Base-by-base conservation (phyloP, 2,888 invertebrate species). In the Drosophila heteroneura region DNA sequence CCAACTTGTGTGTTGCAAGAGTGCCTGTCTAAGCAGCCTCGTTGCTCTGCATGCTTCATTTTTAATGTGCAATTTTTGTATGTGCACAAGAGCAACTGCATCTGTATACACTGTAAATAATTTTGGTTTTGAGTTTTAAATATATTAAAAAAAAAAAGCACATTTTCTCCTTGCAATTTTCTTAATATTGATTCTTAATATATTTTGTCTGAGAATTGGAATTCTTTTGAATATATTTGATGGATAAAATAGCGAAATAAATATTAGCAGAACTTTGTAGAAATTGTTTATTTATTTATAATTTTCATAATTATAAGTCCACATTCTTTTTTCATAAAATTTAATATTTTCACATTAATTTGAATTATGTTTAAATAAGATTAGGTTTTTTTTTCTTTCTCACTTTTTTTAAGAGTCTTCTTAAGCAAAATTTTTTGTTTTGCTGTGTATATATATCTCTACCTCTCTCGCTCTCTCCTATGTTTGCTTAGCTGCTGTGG, bases 401-500 rank as follows among this genome's bases (percentile, higher is more conserved):
- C n/a, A 3, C 19, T 41, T 41, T 44, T 41, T 44, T 44, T n/a
- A 3, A 1, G 3, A 2, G 12, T n/a, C n/a, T n/a, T n/a, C n/a
- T 44, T 44, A 35, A 35, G 0, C 14, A 14, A 12, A 1, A 22
- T 44, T 22, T 12, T 39, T 37, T 57, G 2, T n/a, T 32, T 39
- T 5, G 0, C 22, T 32, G 44, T 58, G 58, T 26, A 44, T 9
- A 6, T 22, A 6, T 22, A 6, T 16, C n/a, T 44, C 5, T 39
- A 5, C 14, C 56, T 58, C 10, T 44, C 30, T 58, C 44, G 63
- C 32, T 56, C 22, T 65, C 30, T 70, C 52, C 56, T 82, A 73
- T 89, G 76, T 87, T 90, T 89, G 79, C 90, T 81, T 83, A 89
- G 81, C 73, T 78, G 74, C 75, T 75, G 70, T 78, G 89, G 83